Percentiles rank a stretch among this genome's conserved stretches.
phyloP scores from a whole-genome alignment of 2,797 vertebrate genomes.

The Spizella passerina region DNA sequence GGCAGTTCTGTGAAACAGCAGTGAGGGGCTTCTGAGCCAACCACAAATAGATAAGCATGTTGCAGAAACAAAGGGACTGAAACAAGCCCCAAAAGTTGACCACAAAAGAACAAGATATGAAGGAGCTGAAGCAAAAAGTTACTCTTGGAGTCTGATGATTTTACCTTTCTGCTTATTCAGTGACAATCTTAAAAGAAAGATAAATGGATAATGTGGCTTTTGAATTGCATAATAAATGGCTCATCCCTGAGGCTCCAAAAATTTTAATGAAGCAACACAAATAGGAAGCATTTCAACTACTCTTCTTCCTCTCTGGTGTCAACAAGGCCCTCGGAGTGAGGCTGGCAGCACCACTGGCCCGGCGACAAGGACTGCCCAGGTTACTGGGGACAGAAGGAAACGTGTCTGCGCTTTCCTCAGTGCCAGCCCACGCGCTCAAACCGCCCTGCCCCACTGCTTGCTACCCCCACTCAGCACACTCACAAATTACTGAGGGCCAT shows the following conservation, averaged over 20 bases:
- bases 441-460: neutral
- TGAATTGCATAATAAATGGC: neutral
- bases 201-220: neutral
- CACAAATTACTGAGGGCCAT: neutral
- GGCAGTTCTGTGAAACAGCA: neutral
- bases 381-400: neutral
- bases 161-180: neutral
- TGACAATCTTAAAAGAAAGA: neutral
- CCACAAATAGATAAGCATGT: accelerated
- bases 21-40: neutral
- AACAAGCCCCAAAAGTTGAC: neutral
- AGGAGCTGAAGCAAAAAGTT: neutral
- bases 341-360: neutral
- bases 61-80: neutral
- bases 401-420: neutral
- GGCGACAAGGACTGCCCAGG: neutral
- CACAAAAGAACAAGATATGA: neutral
- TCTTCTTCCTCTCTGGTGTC: neutral
- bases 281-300: neutral
- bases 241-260: neutral
- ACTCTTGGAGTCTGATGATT: neutral
- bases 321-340: neutral
- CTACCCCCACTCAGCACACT: neutral
- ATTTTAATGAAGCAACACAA: neutral
- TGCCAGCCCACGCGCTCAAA: neutral